Evolutionary conservation across 2,888 invertebrate genomes (phyloP).

Genomic region (Tricholauxania praeusta): DNA sequence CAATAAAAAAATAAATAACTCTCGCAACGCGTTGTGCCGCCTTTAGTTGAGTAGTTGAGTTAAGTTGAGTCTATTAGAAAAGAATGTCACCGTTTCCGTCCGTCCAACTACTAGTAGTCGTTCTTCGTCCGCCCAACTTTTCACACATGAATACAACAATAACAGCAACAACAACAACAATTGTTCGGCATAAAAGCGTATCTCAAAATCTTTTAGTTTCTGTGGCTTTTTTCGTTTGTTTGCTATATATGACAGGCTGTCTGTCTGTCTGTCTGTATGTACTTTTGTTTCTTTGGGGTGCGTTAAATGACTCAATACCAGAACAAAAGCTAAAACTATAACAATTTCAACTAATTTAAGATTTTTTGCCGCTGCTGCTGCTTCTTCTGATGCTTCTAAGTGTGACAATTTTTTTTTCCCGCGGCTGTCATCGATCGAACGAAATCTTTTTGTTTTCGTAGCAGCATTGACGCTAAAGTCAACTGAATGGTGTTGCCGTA

Average conservation of each 20-base stretch:
- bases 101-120: neutral
- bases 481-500: too few species aligned
- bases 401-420: too few species aligned
- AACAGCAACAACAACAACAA: too few species aligned
- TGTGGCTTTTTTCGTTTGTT: constrained; percentile 3
- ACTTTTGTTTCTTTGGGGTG: constrained; percentile 8
- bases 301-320: constrained; percentile 21
- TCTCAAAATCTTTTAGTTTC: neutral
- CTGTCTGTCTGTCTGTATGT: too few species aligned
- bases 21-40: too few species aligned
- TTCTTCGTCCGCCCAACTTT: neutral
- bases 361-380: neutral
- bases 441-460: too few species aligned
- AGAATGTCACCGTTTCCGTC: constrained; percentile 14
- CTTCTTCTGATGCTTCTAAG: neutral
- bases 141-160: constrained; percentile 9
- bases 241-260: neutral
- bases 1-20: too few species aligned
- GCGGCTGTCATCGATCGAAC: too few species aligned
- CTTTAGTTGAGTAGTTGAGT: neutral
- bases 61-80: constrained; percentile 15
- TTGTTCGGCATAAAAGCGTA: neutral
- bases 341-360: constrained; percentile 19
- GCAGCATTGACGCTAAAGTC: too few species aligned
- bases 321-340: neutral